Evolutionary conservation across 2,797 vertebrate species (phyloP).

Genomic region (Falco columbarius): DNA sequence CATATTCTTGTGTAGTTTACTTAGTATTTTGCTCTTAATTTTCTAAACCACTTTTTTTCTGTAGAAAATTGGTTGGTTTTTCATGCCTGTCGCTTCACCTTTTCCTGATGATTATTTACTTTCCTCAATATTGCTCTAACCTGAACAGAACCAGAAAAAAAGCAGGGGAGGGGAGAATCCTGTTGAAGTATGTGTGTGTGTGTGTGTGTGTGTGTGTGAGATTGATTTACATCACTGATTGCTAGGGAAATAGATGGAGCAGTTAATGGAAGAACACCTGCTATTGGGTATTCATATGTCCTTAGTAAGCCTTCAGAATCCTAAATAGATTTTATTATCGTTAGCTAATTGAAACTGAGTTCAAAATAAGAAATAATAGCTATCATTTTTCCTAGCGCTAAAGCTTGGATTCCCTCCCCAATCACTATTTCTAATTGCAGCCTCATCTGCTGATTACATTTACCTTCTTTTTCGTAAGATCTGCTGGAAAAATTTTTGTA

Average conservation of each 20-base stretch:
- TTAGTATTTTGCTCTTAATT: not conserved
- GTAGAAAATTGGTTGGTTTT: not conserved
- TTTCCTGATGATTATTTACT: not conserved
- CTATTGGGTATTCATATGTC: constrained; percentile 26
- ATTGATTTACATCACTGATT: constrained; percentile 35
- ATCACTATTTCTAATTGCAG: not conserved
- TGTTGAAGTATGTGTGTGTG: not conserved
- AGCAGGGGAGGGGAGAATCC: not conserved
- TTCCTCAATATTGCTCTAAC: not conserved
- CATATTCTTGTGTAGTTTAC: not conserved
- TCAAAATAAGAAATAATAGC: constrained; percentile 36
- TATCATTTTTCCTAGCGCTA: not conserved
- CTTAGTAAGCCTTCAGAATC: constrained; percentile 33
- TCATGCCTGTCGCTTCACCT: not conserved
- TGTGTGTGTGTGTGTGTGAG: not conserved
- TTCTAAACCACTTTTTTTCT: not conserved
- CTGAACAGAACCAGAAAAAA: not conserved
- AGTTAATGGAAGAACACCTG: constrained; percentile 50
- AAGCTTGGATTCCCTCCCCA: not conserved
- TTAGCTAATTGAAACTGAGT: constrained; percentile 28
- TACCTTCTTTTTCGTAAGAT: not conserved
- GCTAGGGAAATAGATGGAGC: constrained; percentile 36
- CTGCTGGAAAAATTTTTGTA: not conserved
- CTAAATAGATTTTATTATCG: constrained; percentile 36
- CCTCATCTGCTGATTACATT: not conserved